Evolutionary conservation across 2,797 vertebrate genomes (phyloP).

Genomic region (Todus mexicanus): DNA sequence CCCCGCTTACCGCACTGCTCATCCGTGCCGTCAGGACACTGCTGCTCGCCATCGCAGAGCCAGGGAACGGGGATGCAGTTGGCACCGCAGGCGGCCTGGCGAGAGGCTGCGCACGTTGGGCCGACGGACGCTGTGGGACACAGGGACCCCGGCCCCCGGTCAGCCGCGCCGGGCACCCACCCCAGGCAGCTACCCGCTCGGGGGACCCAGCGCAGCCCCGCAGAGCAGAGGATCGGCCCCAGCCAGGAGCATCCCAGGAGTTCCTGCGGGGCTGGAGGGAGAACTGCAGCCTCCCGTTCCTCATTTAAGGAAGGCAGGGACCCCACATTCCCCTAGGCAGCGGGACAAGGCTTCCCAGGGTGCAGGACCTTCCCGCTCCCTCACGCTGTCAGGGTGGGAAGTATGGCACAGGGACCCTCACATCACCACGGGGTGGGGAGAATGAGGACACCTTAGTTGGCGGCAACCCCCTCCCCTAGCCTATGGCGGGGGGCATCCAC

Average conservation of each 20-base stretch:
- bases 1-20: conserved; percentile 70
- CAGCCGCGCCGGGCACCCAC: neutral
- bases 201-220: neutral
- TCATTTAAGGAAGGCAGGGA: neutral
- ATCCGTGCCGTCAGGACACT: conserved; percentile 67
- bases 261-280: neutral
- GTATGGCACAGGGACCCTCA: neutral
- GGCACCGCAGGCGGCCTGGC: conserved; percentile 57
- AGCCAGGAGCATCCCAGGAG: neutral
- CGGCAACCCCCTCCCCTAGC: too few relatives aligned
- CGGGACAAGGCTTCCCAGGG: neutral
- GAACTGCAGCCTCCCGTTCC: neutral
- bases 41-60: conserved; percentile 74
- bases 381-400: neutral
- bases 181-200: fast-evolving
- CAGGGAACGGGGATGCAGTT: conserved; percentile 71
- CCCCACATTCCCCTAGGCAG: neutral
- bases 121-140: neutral
- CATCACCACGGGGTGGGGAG: neutral
- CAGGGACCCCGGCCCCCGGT: neutral
- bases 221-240: fast-evolving
- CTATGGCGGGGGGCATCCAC: neutral
- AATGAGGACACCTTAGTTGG: neutral
- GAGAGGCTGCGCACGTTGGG: neutral
- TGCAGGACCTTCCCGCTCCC: neutral